phyloP scores from a whole-genome alignment of 2,797 vertebrate genomes.

The Anomalospiza imberbis region DNA sequence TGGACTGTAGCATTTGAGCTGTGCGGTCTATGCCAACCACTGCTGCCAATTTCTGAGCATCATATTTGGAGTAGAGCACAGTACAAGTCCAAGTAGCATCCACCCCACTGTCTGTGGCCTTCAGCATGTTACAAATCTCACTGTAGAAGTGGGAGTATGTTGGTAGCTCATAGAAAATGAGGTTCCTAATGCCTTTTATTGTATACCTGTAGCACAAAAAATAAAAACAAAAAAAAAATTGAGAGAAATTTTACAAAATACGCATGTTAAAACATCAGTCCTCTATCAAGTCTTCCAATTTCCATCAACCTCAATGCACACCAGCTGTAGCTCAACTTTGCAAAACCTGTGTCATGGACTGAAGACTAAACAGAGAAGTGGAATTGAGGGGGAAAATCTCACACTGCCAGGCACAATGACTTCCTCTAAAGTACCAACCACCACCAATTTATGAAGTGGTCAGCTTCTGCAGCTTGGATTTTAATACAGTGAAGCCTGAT shows the following conservation, averaged over 20 bases:
- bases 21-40: constrained; percentile 87
- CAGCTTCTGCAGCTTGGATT: background rate
- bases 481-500: background rate
- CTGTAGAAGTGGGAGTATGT: constrained; percentile 95
- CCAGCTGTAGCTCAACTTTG: background rate
- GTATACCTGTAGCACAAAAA: constrained; percentile 77
- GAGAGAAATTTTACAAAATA: background rate
- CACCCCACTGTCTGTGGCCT: constrained; percentile 72
- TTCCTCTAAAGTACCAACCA: background rate
- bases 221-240: too few species aligned
- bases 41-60: constrained; percentile 85
- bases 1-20: constrained; percentile 89
- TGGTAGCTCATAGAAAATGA: constrained; percentile 93
- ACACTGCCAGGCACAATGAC: background rate
- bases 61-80: constrained; percentile 88
- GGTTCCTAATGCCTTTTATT: constrained; percentile 89
- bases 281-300: background rate
- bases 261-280: background rate
- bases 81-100: constrained; percentile 92
- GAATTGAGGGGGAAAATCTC: background rate
- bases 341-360: rapidly evolving
- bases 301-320: background rate
- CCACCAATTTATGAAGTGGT: background rate
- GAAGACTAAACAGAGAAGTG: background rate
- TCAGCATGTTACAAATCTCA: constrained; percentile 95